Evolutionary conservation across 2,797 vertebrate genomes (phyloP), one percentile per base, ranked within the genome.

Genomic region (Natrix natrix): DNA sequence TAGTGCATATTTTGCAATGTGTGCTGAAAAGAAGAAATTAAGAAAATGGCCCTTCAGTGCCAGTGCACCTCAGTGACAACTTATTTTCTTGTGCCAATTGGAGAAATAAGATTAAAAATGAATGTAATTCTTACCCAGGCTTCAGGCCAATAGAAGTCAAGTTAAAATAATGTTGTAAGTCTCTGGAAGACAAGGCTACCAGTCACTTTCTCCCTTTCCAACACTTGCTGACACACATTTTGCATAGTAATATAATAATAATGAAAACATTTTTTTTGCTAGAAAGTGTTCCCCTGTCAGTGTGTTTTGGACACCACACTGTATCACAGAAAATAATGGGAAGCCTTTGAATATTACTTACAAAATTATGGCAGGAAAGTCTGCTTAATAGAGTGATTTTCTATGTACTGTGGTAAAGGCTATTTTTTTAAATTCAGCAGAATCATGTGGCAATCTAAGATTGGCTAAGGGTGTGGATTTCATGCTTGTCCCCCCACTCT

Each of bases 11-110:
- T 93, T 54, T 95, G 43, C 69, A 52, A 57, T 92, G 10, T 92
- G 91, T 88, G 87, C 93, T 94, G 89, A 93, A 83, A 83, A 95
- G 95, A 94, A 90, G 91, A 94, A 95, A 95, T 96, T 97, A 97
- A 94, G 96, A 96, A 96, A 93, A 95, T 83, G 95, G 95, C 90
- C 95, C 94, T 96, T 97, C 91, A 74, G 74, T 87, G 94, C 90
- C 94, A 92, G 26, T 54, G 78, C 88, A 83, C 92, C 12, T 95
- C 97, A 95, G 93, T 94, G 97, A 95, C 94, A 95, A 94, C 96
- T 95, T 94, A 95, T 96, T 96, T 96, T 96, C 96, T 96, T 96
- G 94, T 95, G 96, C 97, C 96, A 97, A 92, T 97, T 97, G 94
- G 95, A 97, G 96, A 95, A 95, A 97, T 95, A 96, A 96, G 97